Percentiles rank a stretch among this genome's conserved stretches.
These are phyloP conservation scores for Hyperoplus immaculatus DNA, from an alignment of 2,797 vertebrate species.

Conservation along the genomic window DNA sequence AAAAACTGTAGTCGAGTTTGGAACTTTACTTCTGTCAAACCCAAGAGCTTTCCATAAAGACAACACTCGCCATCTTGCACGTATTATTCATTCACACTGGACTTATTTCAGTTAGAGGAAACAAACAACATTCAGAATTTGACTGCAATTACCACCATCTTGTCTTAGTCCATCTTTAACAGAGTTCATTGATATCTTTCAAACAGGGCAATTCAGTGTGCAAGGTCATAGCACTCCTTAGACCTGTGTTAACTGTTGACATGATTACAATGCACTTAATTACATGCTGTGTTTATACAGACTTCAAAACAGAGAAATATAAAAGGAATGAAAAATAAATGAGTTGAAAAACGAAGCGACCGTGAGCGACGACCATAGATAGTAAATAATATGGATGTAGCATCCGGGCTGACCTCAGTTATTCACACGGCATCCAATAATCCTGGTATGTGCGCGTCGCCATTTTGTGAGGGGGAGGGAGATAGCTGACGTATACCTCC, in stretches of 20 bases:
- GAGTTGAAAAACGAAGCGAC: too few relatives aligned
- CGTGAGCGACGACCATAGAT: too few relatives aligned
- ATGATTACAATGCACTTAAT: neutral
- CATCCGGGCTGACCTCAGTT: too few relatives aligned
- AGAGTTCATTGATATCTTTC: neutral
- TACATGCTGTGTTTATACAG: neutral
- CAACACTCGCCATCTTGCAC: neutral
- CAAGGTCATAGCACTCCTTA: neutral
- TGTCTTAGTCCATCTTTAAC: neutral
- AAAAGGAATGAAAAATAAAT: too few relatives aligned
- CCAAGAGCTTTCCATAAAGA: neutral
- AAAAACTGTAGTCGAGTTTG: constrained; percentile 23
- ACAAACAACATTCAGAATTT: constrained; percentile 13
- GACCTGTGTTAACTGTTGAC: neutral
- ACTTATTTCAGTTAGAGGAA: constrained; percentile 15
- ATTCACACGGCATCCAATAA: too few relatives aligned
- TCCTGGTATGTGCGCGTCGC: too few relatives aligned
- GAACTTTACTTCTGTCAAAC: neutral
- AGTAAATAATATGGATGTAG: too few relatives aligned
- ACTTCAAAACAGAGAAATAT: neutral
- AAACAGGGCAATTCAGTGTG: neutral
- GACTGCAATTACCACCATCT: neutral
- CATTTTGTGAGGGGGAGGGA: too few relatives aligned
- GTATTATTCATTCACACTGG: constrained; percentile 9
- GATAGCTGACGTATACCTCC: too few relatives aligned